These are phyloP conservation scores for Mylabris sibirica DNA, from an alignment of 2,888 invertebrate species.

Conservation along the genomic window DNA sequence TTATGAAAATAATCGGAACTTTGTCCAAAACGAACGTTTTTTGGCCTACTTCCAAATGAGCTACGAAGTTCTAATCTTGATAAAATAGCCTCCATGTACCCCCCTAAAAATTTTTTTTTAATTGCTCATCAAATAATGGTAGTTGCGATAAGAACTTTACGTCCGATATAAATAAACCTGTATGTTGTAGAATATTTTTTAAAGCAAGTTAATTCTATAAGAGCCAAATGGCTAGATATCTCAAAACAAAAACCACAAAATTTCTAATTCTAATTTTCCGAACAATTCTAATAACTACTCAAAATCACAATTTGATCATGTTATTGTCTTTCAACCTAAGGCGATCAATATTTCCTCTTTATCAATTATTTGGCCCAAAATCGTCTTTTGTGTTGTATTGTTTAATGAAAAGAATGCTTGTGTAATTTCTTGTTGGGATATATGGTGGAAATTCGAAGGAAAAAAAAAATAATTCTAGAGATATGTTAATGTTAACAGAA, in stretches of 20 bases:
- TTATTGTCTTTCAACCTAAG: slow-evolving; percentile 43
- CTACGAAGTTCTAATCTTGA: too few relatives aligned
- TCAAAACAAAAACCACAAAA: not conserved
- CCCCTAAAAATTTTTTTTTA: too few relatives aligned
- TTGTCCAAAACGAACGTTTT: too few relatives aligned
- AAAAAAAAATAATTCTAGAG: slow-evolving; percentile 16
- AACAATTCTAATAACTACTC: not conserved
- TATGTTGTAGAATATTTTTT: not conserved
- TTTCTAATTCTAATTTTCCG: slow-evolving; percentile 7
- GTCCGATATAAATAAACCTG: too few relatives aligned
- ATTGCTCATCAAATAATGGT: too few relatives aligned
- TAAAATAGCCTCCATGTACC: too few relatives aligned
- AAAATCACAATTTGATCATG: slow-evolving; percentile 32
- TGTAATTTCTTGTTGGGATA: too few relatives aligned
- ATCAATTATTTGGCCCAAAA: not conserved
- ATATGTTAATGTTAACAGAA: not conserved
- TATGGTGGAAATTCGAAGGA: too few relatives aligned
- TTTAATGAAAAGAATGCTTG: too few relatives aligned
- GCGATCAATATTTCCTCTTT: slow-evolving; percentile 22
- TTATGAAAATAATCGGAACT: too few relatives aligned
- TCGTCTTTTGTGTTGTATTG: not conserved
- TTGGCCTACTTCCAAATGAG: too few relatives aligned
- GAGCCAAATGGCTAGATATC: not conserved
- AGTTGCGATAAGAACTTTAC: too few relatives aligned
- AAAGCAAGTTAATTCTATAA: not conserved